These are phyloP conservation scores for Aplysina aerophoba DNA, from an alignment of 37 sponge, comb jelly and placozoan species.

Conservation along the genomic window DNA sequence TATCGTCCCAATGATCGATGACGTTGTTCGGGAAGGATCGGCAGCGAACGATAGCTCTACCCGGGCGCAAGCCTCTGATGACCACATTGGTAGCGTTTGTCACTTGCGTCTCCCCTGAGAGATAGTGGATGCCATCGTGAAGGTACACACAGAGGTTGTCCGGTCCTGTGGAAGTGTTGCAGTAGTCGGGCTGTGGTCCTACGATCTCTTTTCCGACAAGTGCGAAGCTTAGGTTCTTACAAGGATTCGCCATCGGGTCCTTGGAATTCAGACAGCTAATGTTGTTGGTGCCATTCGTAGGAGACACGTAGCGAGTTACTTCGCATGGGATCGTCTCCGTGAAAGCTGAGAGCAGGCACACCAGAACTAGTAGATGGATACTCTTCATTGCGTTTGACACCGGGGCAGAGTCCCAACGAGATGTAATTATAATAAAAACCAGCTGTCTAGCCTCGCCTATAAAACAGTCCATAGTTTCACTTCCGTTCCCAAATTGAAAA, in stretches of 20 bases:
- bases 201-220: slow-evolving; percentile 1
- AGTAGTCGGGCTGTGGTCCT: not conserved
- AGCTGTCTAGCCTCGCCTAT: no score
- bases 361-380: no score
- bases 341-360: no score
- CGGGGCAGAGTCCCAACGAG: no score
- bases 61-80: slow-evolving; percentile 38
- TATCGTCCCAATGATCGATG: slow-evolving; percentile 17
- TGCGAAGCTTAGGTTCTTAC: not conserved
- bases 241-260: not conserved
- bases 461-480: no score
- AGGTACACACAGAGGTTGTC: slow-evolving; percentile 17
- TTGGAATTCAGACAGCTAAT: not conserved
- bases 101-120: slow-evolving; percentile 1
- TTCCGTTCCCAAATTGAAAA: no score
- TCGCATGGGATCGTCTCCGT: not conserved
- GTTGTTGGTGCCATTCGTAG: slow-evolving; percentile 6
- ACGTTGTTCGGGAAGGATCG: slow-evolving; percentile 28
- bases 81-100: slow-evolving; percentile 25
- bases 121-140: not conserved
- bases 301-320: not conserved
- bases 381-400: no score
- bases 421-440: no score
- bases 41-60: slow-evolving; percentile 50
- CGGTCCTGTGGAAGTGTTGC: not conserved